Evolutionary conservation across 2,888 invertebrate species (phyloP).

Genomic region (Melanotus villosus): DNA sequence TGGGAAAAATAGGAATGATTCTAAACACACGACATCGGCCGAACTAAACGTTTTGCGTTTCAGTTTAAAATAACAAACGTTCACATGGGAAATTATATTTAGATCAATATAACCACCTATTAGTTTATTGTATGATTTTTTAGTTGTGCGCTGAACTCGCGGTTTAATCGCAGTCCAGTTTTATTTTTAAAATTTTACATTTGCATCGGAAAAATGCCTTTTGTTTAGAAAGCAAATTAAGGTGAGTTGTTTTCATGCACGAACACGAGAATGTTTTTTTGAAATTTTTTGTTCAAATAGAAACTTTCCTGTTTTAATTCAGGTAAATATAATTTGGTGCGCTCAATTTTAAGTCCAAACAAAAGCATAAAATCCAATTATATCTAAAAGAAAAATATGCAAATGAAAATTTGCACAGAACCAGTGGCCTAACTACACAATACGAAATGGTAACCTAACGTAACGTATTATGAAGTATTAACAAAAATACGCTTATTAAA

Average conservation of each 20-base stretch:
- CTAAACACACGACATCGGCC: too few species aligned
- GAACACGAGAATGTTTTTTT: neutral
- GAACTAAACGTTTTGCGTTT: too few species aligned
- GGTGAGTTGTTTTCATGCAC: neutral
- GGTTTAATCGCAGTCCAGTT: too few species aligned
- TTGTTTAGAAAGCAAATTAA: too few species aligned
- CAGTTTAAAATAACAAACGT: too few species aligned
- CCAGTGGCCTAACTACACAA: conserved; percentile 20
- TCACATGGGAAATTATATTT: too few species aligned
- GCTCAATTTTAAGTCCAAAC: neutral
- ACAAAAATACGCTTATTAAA: conserved; percentile 12
- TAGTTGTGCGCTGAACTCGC: too few species aligned
- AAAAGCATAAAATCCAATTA: conserved; percentile 15
- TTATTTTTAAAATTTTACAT: too few species aligned
- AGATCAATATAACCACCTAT: too few species aligned
- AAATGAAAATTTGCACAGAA: conserved; percentile 8
- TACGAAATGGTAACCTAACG: conserved; percentile 11
- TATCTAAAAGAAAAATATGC: conserved; percentile 1
- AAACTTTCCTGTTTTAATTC: neutral
- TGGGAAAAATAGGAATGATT: too few species aligned
- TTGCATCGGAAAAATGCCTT: too few species aligned
- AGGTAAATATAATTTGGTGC: neutral
- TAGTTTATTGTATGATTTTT: too few species aligned
- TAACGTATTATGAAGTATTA: conserved; percentile 10
- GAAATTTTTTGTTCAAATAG: conserved; percentile 3